Percentiles rank a stretch among this genome's conserved stretches.
These are phyloP conservation scores for Stratiomys singularior DNA, from an alignment of 2,888 invertebrate genomes.

Conservation along the genomic window DNA sequence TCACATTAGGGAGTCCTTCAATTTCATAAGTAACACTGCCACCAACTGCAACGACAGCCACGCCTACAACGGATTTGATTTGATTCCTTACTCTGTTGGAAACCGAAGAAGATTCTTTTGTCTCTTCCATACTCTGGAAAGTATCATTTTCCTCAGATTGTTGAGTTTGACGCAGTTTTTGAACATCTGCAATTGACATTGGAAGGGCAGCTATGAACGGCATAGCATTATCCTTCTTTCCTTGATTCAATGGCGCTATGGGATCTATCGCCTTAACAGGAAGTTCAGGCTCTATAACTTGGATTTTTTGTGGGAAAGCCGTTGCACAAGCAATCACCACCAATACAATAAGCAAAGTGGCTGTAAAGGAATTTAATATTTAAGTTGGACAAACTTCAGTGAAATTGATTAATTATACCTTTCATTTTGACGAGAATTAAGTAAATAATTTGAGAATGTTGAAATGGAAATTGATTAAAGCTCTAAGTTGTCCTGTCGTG, in stretches of 20 bases:
- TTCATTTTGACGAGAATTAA: not conserved
- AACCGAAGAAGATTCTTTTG: not conserved
- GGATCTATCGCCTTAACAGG: no score
- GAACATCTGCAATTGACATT: not conserved
- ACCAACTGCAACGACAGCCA: not conserved
- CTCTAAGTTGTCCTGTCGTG: not conserved
- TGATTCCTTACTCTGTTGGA: not conserved
- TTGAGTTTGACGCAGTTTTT: not conserved
- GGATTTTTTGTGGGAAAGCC: not conserved
- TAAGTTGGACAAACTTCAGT: not conserved
- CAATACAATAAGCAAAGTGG: not conserved
- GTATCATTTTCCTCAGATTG: no score
- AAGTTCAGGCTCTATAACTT: no score
- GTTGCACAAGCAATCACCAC: not conserved
- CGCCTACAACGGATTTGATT: not conserved
- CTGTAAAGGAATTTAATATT: not conserved
- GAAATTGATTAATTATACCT: not conserved
- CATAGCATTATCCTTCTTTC: not conserved
- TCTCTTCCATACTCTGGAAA: not conserved
- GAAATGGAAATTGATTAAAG: not conserved
- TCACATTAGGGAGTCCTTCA: not conserved
- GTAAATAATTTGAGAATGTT: not conserved
- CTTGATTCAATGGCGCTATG: not conserved
- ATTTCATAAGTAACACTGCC: not conserved
- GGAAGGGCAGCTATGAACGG: not conserved